Conservation (phyloP, 1,140 invertebrate genomes). For the Dreissena polymorpha region DNA sequence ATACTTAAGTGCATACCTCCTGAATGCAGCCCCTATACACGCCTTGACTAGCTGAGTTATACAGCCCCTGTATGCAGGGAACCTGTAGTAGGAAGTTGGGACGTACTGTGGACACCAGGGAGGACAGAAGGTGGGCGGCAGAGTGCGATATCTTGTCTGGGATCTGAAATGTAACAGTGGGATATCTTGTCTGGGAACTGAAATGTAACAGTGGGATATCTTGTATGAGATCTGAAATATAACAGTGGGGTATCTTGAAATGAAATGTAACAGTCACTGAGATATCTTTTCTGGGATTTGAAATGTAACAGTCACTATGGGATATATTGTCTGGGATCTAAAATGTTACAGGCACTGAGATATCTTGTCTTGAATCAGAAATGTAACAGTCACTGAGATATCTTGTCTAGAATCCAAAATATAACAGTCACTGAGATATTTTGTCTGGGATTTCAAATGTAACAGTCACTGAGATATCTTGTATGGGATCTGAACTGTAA, state of each 20-base stretch:
- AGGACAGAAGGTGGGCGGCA: conserved; percentile 83
- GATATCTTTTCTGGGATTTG: no score
- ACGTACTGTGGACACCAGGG: conserved; percentile 82
- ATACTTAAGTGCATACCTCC: conserved; percentile 73
- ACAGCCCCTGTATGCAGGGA: conserved; percentile 80
- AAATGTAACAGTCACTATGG: no score
- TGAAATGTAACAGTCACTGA: no score
- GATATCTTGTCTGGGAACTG: conserved; percentile 56
- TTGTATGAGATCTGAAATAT: no score
- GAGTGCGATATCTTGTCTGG: conserved; percentile 83
- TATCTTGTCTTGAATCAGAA: background rate
- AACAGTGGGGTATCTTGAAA: no score
- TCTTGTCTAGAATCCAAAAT: no score
- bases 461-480: no score
- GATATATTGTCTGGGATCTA: no score
- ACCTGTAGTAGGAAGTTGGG: conserved; percentile 82
- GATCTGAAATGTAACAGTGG: conserved; percentile 63
- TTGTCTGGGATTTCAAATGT: no score
- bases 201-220: background rate
- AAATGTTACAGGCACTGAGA: background rate
- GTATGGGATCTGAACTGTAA: no score
- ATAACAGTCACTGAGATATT: no score
- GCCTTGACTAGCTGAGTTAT: conserved; percentile 79
- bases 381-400: no score
- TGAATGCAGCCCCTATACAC: conserved; percentile 77